Evolutionary conservation across 1,140 invertebrate species (phyloP).

Genomic region (Tetraneura akinire): DNA sequence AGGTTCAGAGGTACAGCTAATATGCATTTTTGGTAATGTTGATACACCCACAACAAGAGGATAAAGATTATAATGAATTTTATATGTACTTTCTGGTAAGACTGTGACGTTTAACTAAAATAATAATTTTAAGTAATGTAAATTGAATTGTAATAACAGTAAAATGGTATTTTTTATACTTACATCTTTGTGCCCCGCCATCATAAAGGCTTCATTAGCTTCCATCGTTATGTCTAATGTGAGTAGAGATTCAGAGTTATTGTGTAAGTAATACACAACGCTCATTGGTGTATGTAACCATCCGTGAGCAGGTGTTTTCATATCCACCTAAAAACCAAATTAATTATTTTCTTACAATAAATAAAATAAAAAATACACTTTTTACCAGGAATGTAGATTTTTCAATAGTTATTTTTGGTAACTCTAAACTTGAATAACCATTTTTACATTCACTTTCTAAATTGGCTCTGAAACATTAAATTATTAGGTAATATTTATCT

Average conservation of each 20-base stretch:
- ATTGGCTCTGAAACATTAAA: slow-evolving; percentile 57
- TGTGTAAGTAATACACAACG: slow-evolving; percentile 72
- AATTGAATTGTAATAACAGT: background rate
- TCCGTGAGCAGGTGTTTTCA: slow-evolving; percentile 73
- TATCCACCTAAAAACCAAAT: slow-evolving; percentile 71
- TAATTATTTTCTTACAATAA: background rate
- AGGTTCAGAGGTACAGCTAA: slow-evolving; percentile 62
- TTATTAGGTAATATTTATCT: no score
- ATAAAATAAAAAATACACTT: no score
- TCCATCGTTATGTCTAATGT: slow-evolving; percentile 77
- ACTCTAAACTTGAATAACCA: slow-evolving; percentile 62
- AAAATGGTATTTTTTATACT: background rate
- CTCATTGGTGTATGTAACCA: slow-evolving; percentile 71
- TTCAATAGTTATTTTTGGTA: slow-evolving; percentile 66
- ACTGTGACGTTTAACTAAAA: slow-evolving; percentile 68
- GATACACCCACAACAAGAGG: slow-evolving; percentile 73
- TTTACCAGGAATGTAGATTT: slow-evolving; percentile 58
- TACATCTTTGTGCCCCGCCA: slow-evolving; percentile 85
- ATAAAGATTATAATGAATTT: slow-evolving; percentile 72
- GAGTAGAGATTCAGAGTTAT: slow-evolving; percentile 71
- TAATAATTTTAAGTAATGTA: background rate
- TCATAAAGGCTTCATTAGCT: slow-evolving; percentile 85
- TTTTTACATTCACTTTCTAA: slow-evolving; percentile 55
- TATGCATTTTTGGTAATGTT: slow-evolving; percentile 67
- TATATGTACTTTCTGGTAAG: slow-evolving; percentile 66